phyloP scores from a whole-genome alignment of 2,113 vertebrate genomes.

The Megaptera novaeangliae region DNA sequence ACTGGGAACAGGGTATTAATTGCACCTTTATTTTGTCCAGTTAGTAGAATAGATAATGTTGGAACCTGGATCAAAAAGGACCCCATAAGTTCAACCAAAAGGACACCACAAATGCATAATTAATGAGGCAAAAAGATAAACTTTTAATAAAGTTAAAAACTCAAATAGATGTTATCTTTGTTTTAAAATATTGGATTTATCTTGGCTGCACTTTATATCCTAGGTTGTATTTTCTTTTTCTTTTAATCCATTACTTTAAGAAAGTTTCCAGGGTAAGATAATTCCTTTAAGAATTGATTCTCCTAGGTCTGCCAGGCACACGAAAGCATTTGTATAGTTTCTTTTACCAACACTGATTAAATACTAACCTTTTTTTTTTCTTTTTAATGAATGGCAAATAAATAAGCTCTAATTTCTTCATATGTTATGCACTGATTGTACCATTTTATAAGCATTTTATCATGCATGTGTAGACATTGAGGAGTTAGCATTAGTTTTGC shows the following conservation, averaged over 20 bases:
- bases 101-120: background rate
- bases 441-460: background rate
- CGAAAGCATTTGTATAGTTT: background rate
- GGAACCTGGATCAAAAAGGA: background rate
- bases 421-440: background rate
- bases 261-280: background rate
- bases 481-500: background rate
- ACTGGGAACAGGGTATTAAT: background rate
- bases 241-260: background rate
- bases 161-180: background rate
- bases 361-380: background rate
- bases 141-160: background rate
- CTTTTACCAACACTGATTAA: background rate
- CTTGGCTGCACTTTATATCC: background rate
- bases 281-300: background rate
- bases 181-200: background rate
- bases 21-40: background rate
- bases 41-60: background rate
- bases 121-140: background rate
- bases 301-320: background rate
- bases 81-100: background rate
- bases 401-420: background rate
- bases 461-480: background rate
- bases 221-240: background rate
- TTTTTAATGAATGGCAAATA: background rate